Evolutionary conservation across 1,140 invertebrate species (phyloP).

Genomic region (Patella vulgata): DNA sequence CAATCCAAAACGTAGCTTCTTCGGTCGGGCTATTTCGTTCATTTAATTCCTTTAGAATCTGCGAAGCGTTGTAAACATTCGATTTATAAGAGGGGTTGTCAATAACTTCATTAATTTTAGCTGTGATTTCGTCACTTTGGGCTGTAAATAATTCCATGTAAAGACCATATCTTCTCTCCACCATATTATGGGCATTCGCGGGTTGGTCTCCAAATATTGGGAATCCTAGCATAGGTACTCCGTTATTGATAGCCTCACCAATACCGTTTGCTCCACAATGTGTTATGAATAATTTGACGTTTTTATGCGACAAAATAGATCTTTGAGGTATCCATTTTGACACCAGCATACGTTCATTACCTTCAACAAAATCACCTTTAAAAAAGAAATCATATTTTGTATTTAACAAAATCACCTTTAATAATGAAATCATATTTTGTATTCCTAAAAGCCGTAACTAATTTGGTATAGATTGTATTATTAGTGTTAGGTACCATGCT

Average conservation of each 20-base stretch:
- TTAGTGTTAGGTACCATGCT: slow-evolving; percentile 23
- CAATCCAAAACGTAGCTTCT: slow-evolving; percentile 43
- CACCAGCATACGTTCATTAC: slow-evolving; percentile 26
- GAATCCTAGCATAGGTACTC: slow-evolving; percentile 70
- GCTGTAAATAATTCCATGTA: slow-evolving; percentile 21
- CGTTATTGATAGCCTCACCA: slow-evolving; percentile 46
- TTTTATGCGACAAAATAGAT: slow-evolving; percentile 70
- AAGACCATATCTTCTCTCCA: slow-evolving; percentile 27
- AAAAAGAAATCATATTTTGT: slow-evolving; percentile 26
- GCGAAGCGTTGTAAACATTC: too few species aligned
- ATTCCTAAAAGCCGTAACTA: slow-evolving; percentile 23
- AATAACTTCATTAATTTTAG: too few species aligned
- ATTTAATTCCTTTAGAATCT: too few species aligned
- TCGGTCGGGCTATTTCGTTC: slow-evolving; percentile 9
- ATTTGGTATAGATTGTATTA: slow-evolving; percentile 12
- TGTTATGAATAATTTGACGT: slow-evolving; percentile 41
- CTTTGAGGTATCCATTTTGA: slow-evolving; percentile 48
- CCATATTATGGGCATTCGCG: slow-evolving; percentile 58
- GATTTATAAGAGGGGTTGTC: too few species aligned
- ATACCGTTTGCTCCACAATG: slow-evolving; percentile 46
- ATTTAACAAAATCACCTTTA: too few species aligned
- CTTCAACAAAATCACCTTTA: slow-evolving; percentile 14
- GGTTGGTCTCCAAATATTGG: slow-evolving; percentile 78
- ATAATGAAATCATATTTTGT: too few species aligned
- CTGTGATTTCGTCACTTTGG: slow-evolving; percentile 5